Conservation (phyloP, 2,888 invertebrate species). For the Apodemia duryi region DNA sequence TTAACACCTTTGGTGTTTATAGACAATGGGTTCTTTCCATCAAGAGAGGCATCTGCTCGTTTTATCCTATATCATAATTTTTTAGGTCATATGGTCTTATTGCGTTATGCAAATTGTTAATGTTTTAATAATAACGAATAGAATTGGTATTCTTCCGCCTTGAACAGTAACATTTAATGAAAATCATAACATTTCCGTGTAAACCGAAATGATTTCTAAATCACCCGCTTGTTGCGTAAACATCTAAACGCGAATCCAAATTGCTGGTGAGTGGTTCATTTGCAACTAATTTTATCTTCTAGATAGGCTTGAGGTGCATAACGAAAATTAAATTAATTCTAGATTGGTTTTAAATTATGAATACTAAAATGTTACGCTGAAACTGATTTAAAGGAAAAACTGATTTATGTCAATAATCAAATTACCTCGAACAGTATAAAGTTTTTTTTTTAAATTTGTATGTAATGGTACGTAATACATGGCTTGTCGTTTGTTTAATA, state of each 20-base stretch:
- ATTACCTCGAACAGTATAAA: too few relatives aligned
- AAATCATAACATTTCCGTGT: conserved; percentile 49
- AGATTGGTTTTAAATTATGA: neutral
- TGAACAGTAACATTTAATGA: conserved; percentile 44
- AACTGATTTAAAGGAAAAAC: too few relatives aligned
- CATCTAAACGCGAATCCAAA: conserved; percentile 25
- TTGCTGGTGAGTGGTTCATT: conserved; percentile 4
- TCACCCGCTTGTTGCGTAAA: conserved; percentile 31
- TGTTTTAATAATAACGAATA: conserved; percentile 13
- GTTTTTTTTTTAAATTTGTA: too few relatives aligned
- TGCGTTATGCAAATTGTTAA: conserved; percentile 1
- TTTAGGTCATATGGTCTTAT: too few relatives aligned
- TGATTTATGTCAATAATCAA: too few relatives aligned
- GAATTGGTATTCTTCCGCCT: conserved; percentile 29
- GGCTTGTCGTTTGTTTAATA: too few relatives aligned
- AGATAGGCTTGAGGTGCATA: conserved; percentile 2
- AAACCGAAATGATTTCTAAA: conserved; percentile 41
- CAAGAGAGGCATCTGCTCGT: too few relatives aligned
- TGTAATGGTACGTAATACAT: too few relatives aligned
- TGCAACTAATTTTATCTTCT: conserved; percentile 18
- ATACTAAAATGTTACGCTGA: neutral
- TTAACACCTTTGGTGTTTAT: too few relatives aligned
- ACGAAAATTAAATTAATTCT: neutral
- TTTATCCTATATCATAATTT: too few relatives aligned
- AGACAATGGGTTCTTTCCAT: too few relatives aligned